Evolutionary conservation across 2,113 vertebrate species (phyloP), one percentile per base, ranked within the genome.

Genomic region (Brachionichthys hirsutus): DNA sequence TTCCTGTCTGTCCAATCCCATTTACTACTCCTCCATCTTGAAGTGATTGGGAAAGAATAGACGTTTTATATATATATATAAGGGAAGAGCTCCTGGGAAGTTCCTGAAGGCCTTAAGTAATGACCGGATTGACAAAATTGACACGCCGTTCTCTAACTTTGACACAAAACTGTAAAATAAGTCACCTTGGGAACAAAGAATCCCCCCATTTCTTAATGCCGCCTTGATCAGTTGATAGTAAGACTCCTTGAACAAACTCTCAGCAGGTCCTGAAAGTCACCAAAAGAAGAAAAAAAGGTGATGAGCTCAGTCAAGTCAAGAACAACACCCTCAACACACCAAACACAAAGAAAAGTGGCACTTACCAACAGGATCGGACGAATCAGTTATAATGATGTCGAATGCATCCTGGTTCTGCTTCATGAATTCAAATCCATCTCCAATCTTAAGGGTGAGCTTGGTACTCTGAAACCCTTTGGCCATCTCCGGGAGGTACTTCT

Each of bases 351-450:
- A 38, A 24, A 48, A 11, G 17, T 8, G 40, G 12, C 13, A 51
- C 95, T 91, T 67, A 98, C 97, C 97, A 63, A 99, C 94, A 67
- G 97, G 97, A 87, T 99, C 97, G 2, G 97, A 98, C 0, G 97
- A 98, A 82, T 99, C 97, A 0, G 97, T 99, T 86, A 99, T 98
- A 81, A 99, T 99, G 49, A 99, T 83, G 18, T 99, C 97, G 5
- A 98, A 99, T 47, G 95, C 96, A 55, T 99, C 94, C 87, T 97
- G 94, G 84, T 99, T 99, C 87, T 96, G 92, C 67, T 98, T 98
- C 97, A 99, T 98, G 83, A 99, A 99, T 78, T 98, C 96, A 85
- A 98, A 99, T 24, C 97, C 97, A 0, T 99, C 97, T 1, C 97
- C 95, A 2, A 98, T 93, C 0, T 98, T 93, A 19, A 99, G 87